These are phyloP conservation scores for Lepidurus arcticus DNA, from an alignment of 1,140 invertebrate genomes.

Conservation along the genomic window DNA sequence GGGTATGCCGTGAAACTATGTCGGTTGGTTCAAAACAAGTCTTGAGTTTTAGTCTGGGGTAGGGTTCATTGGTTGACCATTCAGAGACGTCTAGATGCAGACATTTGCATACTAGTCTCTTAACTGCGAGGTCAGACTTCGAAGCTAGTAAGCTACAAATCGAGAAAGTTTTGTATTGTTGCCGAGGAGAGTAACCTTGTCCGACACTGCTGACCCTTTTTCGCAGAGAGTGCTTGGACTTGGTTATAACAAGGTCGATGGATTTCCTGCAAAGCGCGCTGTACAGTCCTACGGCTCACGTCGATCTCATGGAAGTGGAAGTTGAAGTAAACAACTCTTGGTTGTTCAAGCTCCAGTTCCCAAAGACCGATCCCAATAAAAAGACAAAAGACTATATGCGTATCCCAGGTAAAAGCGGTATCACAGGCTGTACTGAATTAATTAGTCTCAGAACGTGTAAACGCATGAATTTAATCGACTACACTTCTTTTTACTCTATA, in stretches of 20 bases:
- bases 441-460: background rate
- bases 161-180: background rate
- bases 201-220: background rate
- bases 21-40: too few species aligned
- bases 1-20: too few species aligned
- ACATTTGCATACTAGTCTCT: background rate
- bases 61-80: too few species aligned
- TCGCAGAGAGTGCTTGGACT: background rate
- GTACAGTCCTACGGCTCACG: background rate
- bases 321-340: background rate
- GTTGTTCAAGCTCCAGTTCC: background rate
- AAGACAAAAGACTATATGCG: background rate
- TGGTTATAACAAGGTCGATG: background rate
- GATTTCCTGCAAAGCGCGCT: conserved; percentile 3
- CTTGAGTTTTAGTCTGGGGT: too few species aligned
- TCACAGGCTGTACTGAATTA: background rate
- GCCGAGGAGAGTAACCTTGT: background rate
- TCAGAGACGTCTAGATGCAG: background rate
- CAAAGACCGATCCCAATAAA: background rate
- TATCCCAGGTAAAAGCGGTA: background rate
- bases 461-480: background rate
- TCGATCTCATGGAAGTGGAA: background rate
- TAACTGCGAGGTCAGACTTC: background rate
- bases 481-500: background rate
- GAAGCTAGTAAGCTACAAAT: background rate